phyloP scores from a whole-genome alignment of 2,797 vertebrate genomes.

The Pelochelys cantorii region DNA sequence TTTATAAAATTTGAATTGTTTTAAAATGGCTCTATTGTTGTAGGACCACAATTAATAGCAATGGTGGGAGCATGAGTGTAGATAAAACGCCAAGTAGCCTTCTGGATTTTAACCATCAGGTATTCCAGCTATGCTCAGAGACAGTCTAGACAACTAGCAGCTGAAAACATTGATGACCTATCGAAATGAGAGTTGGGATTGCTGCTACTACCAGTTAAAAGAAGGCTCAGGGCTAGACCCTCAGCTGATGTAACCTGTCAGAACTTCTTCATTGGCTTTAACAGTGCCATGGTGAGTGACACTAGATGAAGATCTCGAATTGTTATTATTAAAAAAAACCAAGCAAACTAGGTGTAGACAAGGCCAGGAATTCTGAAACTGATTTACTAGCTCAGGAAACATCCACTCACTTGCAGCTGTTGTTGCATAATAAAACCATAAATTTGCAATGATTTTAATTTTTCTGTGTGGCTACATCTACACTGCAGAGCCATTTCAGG shows the following conservation, averaged over 20 bases:
- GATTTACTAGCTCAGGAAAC: conserved; percentile 57
- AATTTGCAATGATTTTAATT: conserved; percentile 72
- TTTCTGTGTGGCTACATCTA: conserved; percentile 39
- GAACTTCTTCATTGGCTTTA: conserved; percentile 54
- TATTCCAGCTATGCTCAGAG: rapidly evolving
- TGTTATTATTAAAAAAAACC: neutral
- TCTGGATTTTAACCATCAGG: neutral
- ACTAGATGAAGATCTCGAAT: conserved; percentile 47
- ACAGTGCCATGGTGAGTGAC: conserved; percentile 39
- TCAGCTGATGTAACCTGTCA: conserved; percentile 33
- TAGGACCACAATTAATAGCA: neutral
- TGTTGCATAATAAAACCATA: conserved; percentile 67
- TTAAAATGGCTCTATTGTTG: neutral
- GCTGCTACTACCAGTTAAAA: conserved; percentile 3
- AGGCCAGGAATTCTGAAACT: conserved; percentile 9
- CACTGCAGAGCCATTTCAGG: too few species aligned
- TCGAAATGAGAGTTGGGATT: conserved; percentile 3
- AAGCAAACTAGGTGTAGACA: conserved; percentile 38
- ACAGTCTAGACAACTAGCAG: neutral
- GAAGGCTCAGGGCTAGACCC: conserved; percentile 1
- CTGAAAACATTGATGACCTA: conserved; percentile 16
- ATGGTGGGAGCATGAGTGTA: neutral
- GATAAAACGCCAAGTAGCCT: rapidly evolving
- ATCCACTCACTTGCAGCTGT: conserved; percentile 50
- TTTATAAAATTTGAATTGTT: neutral